Evolutionary conservation across 2,113 vertebrate genomes (phyloP), one percentile per base, ranked within the genome.

Genomic region (Cinclus mexicanus): DNA sequence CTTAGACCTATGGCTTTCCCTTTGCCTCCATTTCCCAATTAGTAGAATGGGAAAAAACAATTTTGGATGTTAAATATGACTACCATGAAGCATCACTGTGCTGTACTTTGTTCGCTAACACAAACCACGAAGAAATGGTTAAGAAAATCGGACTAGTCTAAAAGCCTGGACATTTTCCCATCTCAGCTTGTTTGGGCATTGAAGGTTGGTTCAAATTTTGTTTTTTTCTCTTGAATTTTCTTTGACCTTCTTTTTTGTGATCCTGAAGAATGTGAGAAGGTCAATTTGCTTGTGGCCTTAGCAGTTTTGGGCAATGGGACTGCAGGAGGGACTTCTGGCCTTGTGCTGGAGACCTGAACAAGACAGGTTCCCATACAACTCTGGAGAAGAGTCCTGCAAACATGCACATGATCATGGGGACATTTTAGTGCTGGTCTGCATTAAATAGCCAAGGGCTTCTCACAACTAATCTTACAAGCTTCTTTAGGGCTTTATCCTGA

Each of bases 341-440:
- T 81, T 2, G 0, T 1, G 6, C 23, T 89, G 71, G 50, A 50
- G 42, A 42, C 8, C 16, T 67, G 64, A 61, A 69, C 44, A n/a
- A 37, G 46, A 44, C 21, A 44, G 10, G 11, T 18, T 65, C 12
- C 19, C 2, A 1, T n/a, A 4, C 0, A 12, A 5, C 5, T 60
- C 56, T 95, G 29, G 12, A 69, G 56, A 12, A 21, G 35, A 67
- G 28, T 17, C 42, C 74, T 33, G 22, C 25, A 75, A 64, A 78
- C 64, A 59, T 2, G 4, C 16, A 12, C 8, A 4, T 7, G 11
- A 81, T 11, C 1, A 0, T 55, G 44, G 56, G 23, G 55, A 60
- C 5, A 18, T 86, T 77, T 88, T 29, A 6, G 47, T 59, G 24
- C 35, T 78, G 29, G 17, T 63, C 50, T 74, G n/a, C 68, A 47